A percentile compares a stretch with the other conserved stretches of the same genome.
Evolutionary conservation across 2,113 vertebrate genomes (phyloP).

Genomic region (zebrafish (Danio rerio)): GRCz12tu NC_133182.1:72461501-72462000

Average conservation of each 20-base stretch:
- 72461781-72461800: conserved; percentile 96
- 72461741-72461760: conserved; percentile 89
- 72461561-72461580: no score
- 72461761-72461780: conserved; percentile 95
- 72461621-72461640: no score
- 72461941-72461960: conserved; percentile 55
- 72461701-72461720: neutral
- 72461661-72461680: neutral
- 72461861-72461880: conserved; percentile 47
- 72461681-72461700: neutral
- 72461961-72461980: conserved; percentile 44
- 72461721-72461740: conserved; percentile 86
- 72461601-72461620: no score
- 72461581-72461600: no score
- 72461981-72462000: conserved; percentile 45
- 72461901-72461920: conserved; percentile 36
- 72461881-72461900: conserved; percentile 15
- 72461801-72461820: conserved; percentile 96
- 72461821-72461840: conserved; percentile 97
- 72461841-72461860: conserved; percentile 67
- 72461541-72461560: no score
- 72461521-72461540: no score
- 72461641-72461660: neutral
- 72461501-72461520: no score
- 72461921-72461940: conserved; percentile 24